Evolutionary conservation across 2,113 vertebrate genomes (phyloP).

Genomic region (Octodon degus): DNA sequence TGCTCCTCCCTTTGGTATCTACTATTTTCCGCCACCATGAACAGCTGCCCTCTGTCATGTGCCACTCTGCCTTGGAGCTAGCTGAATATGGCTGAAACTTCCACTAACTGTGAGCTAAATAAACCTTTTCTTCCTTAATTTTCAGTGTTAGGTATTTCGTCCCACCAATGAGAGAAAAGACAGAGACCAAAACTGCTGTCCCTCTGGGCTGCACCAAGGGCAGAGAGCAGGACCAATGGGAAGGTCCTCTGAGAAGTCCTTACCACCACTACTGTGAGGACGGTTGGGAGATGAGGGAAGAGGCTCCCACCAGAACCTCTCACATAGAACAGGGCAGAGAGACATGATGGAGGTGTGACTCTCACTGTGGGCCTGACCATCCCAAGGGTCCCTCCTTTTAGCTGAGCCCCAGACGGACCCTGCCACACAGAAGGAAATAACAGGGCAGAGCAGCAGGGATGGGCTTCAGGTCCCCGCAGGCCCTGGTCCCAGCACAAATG

Average conservation of each 20-base stretch:
- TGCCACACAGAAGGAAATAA: background rate
- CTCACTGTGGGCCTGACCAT: background rate
- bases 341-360: background rate
- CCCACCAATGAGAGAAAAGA: too few species aligned
- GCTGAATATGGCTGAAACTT: too few species aligned
- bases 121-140: too few species aligned
- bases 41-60: too few species aligned
- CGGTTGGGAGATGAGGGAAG: background rate
- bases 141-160: too few species aligned
- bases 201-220: background rate
- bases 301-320: background rate
- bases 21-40: too few species aligned
- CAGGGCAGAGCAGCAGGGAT: background rate
- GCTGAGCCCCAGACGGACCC: background rate
- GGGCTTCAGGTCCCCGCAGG: background rate
- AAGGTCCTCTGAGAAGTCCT: background rate
- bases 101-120: too few species aligned
- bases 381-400: background rate
- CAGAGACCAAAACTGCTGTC: background rate
- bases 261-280: background rate
- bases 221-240: background rate
- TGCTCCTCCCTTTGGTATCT: too few species aligned
- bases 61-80: too few species aligned
- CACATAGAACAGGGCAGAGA: background rate
- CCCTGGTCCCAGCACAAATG: accelerated